phyloP scores from a whole-genome alignment of 2,797 vertebrate species.

The Sylvilagus floridanus region DNA sequence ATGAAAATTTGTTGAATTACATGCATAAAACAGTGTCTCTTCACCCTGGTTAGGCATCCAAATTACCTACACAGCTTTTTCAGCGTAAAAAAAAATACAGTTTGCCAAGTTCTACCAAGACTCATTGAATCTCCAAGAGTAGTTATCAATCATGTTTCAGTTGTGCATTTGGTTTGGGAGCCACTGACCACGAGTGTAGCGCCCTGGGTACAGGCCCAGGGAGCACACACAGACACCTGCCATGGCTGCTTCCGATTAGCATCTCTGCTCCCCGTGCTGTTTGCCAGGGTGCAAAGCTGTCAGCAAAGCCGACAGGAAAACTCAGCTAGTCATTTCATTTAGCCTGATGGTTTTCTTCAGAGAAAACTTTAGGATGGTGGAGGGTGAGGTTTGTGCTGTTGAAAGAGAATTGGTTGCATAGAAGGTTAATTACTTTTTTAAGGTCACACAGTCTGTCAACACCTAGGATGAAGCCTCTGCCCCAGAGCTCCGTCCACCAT shows the following conservation, averaged over 20 bases:
- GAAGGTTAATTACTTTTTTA: slow-evolving; percentile 50
- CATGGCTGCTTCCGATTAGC: background rate
- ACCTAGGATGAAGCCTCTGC: slow-evolving; percentile 18
- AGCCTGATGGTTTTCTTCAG: slow-evolving; percentile 13
- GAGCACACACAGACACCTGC: background rate
- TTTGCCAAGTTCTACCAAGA: slow-evolving; percentile 29
- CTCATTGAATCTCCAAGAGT: slow-evolving; percentile 1
- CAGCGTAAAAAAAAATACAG: background rate
- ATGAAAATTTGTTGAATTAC: background rate
- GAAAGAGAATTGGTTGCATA: slow-evolving; percentile 22
- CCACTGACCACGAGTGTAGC: background rate
- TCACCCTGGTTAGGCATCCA: slow-evolving; percentile 25
- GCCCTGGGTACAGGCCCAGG: background rate
- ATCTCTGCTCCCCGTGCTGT: background rate
- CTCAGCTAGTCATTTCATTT: background rate
- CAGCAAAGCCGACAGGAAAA: background rate
- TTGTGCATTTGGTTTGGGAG: background rate
- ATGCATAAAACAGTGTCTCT: slow-evolving; percentile 26
- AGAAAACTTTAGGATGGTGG: slow-evolving; percentile 24
- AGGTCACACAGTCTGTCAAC: slow-evolving; percentile 25
- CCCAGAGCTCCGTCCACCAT: background rate
- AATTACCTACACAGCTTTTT: background rate
- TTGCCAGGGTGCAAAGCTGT: background rate
- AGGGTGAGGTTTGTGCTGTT: background rate
- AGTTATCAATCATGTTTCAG: background rate